A percentile compares a stretch with the other conserved stretches of the same genome.
Conservation (phyloP, 2,888 invertebrate species). For the Cerastis rubricosa region DNA sequence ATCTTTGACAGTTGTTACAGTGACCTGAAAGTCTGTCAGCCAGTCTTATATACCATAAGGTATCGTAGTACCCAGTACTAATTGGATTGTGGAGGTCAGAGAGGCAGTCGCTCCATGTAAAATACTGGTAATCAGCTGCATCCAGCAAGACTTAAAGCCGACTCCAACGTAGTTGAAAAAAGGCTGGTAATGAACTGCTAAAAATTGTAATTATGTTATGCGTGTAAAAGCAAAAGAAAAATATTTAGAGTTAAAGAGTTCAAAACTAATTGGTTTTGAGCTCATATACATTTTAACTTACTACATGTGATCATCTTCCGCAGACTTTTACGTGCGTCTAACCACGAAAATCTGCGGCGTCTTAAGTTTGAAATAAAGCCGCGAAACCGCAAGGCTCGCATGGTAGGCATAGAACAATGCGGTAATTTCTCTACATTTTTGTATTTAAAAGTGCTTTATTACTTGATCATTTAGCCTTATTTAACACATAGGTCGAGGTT, state of each 20-base stretch:
- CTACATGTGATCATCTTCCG: background rate
- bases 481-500: background rate
- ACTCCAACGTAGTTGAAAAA: background rate
- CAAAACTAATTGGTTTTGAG: background rate
- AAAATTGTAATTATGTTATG: background rate
- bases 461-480: background rate
- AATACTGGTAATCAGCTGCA: background rate
- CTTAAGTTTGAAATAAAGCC: constrained; percentile 11
- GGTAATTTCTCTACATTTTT: background rate
- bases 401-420: background rate
- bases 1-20: too few species aligned
- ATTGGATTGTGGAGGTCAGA: background rate
- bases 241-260: background rate
- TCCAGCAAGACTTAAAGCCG: background rate
- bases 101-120: background rate
- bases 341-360: constrained; percentile 12
- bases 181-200: background rate
- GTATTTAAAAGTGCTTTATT: background rate
- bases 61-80: too few species aligned
- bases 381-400: background rate
- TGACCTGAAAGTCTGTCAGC: too few species aligned
- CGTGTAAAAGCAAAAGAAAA: background rate
- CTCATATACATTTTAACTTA: constrained; percentile 3
- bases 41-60: too few species aligned
- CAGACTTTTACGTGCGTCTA: constrained; percentile 7